phyloP scores from a whole-genome alignment of 2,888 invertebrate genomes.

The Polymixis flavicincta region DNA sequence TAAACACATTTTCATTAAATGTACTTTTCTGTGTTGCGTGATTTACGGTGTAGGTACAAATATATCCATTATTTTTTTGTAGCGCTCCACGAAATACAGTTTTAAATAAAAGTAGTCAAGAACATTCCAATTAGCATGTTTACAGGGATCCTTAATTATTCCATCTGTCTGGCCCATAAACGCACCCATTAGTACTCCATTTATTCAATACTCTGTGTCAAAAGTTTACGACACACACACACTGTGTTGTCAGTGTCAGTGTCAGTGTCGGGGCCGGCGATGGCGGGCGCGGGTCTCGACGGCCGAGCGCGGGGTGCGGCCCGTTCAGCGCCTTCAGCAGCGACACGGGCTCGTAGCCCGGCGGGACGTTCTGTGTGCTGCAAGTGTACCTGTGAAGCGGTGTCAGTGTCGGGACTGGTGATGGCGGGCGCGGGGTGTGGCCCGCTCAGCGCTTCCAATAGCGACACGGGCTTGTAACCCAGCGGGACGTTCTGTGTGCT shows the following conservation, averaged over 20 bases:
- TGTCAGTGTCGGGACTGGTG: slow-evolving; percentile 91
- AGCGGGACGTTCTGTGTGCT: slow-evolving; percentile 96
- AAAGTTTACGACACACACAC: background rate
- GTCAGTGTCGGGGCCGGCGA: slow-evolving; percentile 91
- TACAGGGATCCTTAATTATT: background rate
- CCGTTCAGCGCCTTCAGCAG: too few relatives aligned
- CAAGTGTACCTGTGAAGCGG: slow-evolving; percentile 83
- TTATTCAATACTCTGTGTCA: slow-evolving; percentile 16
- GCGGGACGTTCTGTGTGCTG: too few relatives aligned
- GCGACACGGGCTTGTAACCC: slow-evolving; percentile 98
- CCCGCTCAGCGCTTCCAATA: slow-evolving; percentile 98
- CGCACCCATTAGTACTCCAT: slow-evolving; percentile 4
- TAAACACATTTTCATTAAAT: background rate
- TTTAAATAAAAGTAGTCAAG: background rate
- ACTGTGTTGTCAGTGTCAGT: too few relatives aligned
- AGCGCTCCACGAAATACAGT: background rate
- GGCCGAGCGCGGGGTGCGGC: too few relatives aligned
- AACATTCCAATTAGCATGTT: background rate
- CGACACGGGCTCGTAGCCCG: too few relatives aligned
- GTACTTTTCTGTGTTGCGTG: background rate
- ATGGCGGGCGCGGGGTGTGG: slow-evolving; percentile 91
- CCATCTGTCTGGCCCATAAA: background rate
- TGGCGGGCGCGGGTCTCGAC: too few relatives aligned
- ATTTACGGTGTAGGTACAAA: background rate
- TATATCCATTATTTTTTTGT: background rate